Evolutionary conservation across 2,113 vertebrate species (phyloP).

Genomic region (Bolborhynchus lineola): DNA sequence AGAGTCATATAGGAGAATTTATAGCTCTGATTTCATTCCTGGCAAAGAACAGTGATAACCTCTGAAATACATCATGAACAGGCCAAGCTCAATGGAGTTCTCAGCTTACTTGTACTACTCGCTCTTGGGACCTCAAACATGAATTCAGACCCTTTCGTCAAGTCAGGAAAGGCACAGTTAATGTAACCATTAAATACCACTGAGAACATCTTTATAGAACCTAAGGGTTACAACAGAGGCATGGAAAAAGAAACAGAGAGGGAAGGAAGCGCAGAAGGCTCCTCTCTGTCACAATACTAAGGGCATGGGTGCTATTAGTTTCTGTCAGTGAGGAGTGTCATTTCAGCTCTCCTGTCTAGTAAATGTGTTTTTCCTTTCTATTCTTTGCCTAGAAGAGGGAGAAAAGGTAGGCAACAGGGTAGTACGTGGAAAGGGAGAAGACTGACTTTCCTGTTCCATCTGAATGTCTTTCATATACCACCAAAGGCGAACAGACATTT

Average conservation of each 20-base stretch:
- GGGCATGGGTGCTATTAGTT: not conserved
- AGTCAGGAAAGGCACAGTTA: not conserved
- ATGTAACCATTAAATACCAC: not conserved
- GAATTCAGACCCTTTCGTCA: not conserved
- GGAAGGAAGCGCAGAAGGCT: not conserved
- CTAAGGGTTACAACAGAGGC: not conserved
- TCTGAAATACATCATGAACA: not conserved
- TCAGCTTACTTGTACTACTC: not conserved
- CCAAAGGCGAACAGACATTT: not conserved
- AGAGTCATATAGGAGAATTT: not conserved
- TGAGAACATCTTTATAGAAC: not conserved
- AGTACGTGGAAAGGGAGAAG: not conserved
- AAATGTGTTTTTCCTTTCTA: not conserved
- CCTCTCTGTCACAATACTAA: rapidly evolving
- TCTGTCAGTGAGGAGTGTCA: not conserved
- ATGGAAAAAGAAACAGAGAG: not conserved
- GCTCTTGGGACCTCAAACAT: not conserved
- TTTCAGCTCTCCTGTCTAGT: not conserved
- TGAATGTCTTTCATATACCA: not conserved
- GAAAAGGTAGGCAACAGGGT: not conserved
- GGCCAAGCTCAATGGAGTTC: not conserved
- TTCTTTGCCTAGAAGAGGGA: not conserved
- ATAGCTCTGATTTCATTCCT: not conserved
- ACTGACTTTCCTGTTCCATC: not conserved
- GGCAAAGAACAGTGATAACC: not conserved